Conservation (phyloP, 2,888 invertebrate genomes). For the Amphipoea oculea region DNA sequence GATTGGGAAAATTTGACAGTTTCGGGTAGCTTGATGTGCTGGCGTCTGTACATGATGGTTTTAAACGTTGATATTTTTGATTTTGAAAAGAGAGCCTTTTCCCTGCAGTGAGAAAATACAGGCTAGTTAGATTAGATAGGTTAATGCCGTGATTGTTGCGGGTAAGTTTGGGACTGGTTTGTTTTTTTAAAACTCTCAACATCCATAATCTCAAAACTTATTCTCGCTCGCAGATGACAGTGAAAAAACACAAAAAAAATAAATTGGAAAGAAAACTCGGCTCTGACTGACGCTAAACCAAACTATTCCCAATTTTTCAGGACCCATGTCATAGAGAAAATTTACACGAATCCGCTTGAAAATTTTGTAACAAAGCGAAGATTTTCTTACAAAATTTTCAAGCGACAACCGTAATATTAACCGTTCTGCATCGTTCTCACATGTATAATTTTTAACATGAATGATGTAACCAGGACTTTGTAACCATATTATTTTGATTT, state of each 20-base stretch:
- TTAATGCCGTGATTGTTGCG: not conserved
- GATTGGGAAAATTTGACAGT: too few relatives aligned
- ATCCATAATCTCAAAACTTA: constrained; percentile 20
- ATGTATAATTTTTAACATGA: too few relatives aligned
- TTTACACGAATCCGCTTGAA: constrained; percentile 41
- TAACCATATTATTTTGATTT: too few relatives aligned
- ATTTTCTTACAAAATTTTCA: too few relatives aligned
- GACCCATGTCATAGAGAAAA: constrained; percentile 31
- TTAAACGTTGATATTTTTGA: not conserved
- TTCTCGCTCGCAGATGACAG: constrained; percentile 35
- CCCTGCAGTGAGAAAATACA: not conserved
- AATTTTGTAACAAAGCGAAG: constrained; percentile 31
- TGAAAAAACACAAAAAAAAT: constrained; percentile 21
- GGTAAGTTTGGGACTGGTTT: not conserved
- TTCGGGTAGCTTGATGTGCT: too few relatives aligned
- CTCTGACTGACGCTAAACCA: constrained; percentile 6
- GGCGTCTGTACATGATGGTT: not conserved
- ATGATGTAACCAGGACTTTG: too few relatives aligned
- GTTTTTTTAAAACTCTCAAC: not conserved
- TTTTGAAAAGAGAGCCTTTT: not conserved
- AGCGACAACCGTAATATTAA: too few relatives aligned
- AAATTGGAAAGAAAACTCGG: constrained; percentile 9
- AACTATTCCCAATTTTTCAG: constrained; percentile 57
- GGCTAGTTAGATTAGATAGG: not conserved
- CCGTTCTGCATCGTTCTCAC: too few relatives aligned